phyloP scores from a whole-genome alignment of 2,888 invertebrate genomes.

The Rhagium mordax region DNA sequence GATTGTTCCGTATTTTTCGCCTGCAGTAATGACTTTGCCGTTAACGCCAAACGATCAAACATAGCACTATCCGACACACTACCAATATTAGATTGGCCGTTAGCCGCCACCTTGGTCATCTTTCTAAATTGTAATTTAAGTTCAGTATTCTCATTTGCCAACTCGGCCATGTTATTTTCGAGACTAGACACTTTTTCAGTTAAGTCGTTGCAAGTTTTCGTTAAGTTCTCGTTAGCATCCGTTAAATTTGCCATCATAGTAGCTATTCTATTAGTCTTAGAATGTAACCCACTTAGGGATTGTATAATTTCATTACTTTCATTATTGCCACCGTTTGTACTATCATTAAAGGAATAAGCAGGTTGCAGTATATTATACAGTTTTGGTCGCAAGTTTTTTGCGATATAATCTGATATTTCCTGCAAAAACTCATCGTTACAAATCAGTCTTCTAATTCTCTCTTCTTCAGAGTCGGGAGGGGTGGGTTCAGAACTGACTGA shows the following conservation, averaged over 20 bases:
- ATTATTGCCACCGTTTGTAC: not conserved
- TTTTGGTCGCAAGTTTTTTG: constrained; percentile 5
- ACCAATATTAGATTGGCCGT: too few species aligned
- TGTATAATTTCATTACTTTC: not conserved
- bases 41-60: not conserved
- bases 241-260: not conserved
- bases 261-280: not conserved
- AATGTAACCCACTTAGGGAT: not conserved
- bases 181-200: not conserved
- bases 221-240: not conserved
- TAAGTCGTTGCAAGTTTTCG: not conserved
- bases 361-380: not conserved
- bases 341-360: not conserved
- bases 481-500: not conserved
- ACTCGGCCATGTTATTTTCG: not conserved
- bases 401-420: not conserved
- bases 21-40: not conserved
- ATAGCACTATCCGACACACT: not conserved
- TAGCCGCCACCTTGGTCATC: not conserved
- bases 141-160: not conserved
- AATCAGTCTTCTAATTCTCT: constrained; percentile 10
- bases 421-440: not conserved
- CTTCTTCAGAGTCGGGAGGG: not conserved
- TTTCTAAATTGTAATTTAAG: not conserved
- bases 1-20: not conserved